Conservation (phyloP, 2,888 invertebrate species). For the Nasonovia ribisnigri region DNA sequence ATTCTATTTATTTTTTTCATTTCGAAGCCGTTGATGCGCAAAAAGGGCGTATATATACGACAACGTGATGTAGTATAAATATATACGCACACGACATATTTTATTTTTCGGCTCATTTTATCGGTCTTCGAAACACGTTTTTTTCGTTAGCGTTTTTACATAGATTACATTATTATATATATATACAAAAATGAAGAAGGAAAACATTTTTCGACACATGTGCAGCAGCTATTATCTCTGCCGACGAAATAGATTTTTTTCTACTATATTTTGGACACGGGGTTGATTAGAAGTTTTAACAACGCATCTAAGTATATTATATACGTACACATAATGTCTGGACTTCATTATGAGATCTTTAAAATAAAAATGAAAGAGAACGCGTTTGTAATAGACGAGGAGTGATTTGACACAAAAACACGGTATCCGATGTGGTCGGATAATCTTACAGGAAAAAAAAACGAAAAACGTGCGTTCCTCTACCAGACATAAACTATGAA, state of each 20-base stretch:
- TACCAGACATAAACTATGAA: constrained; percentile 41
- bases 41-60: constrained; percentile 6
- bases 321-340: neutral
- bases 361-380: neutral
- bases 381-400: neutral
- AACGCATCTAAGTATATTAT: neutral
- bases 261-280: neutral
- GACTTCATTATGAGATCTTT: constrained; percentile 38
- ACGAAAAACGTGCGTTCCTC: neutral
- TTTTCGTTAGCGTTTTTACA: neutral
- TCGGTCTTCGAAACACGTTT: constrained; percentile 36
- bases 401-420: neutral
- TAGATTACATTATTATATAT: neutral
- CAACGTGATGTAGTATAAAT: neutral
- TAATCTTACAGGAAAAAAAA: constrained; percentile 15
- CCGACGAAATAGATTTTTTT: constrained; percentile 30
- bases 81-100: neutral
- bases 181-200: neutral
- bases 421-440: neutral
- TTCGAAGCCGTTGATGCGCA: neutral
- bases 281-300: constrained; percentile 14
- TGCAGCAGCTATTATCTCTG: neutral
- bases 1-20: constrained; percentile 16
- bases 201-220: constrained; percentile 25
- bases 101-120: constrained; percentile 27